phyloP scores from a whole-genome alignment of 2,113 vertebrate species.

The Emydocephalus ijimae region DNA sequence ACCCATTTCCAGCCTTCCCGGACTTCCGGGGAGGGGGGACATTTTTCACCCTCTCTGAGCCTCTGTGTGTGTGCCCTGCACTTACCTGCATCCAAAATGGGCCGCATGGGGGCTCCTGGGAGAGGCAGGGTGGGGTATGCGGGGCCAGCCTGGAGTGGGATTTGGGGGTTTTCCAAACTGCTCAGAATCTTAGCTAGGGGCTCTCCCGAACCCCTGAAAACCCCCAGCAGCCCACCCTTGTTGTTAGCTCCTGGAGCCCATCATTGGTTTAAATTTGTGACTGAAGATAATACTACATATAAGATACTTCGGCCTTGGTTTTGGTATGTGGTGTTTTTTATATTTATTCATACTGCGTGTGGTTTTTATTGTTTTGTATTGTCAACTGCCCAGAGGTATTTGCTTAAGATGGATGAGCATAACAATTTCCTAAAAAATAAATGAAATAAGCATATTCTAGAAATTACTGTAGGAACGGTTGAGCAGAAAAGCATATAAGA shows the following conservation, averaged over 20 bases:
- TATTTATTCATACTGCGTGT: not conserved
- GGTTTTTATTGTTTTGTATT: not conserved
- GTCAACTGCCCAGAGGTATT: not conserved
- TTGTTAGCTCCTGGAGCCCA: not conserved
- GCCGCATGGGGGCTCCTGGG: too few species aligned
- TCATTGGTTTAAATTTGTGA: not conserved
- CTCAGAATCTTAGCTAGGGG: too few species aligned
- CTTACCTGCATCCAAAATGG: too few species aligned
- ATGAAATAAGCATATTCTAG: not conserved
- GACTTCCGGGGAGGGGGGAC: too few species aligned
- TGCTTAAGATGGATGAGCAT: not conserved
- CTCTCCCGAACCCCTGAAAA: too few species aligned
- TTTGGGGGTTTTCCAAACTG: too few species aligned
- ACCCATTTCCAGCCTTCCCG: too few species aligned
- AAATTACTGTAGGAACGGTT: not conserved
- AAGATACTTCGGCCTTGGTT: not conserved
- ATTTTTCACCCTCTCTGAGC: too few species aligned
- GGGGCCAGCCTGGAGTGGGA: too few species aligned
- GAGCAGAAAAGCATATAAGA: not conserved
- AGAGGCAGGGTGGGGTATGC: accelerated
- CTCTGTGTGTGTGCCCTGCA: too few species aligned
- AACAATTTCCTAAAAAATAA: not conserved
- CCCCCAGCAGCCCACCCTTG: too few species aligned
- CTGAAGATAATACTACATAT: not conserved
- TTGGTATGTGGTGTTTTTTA: not conserved